A percentile compares a stretch with the other conserved stretches of the same genome.
These are phyloP conservation scores for Vanessa cardui DNA, from an alignment of 2,888 invertebrate species.

Conservation along the genomic window DNA sequence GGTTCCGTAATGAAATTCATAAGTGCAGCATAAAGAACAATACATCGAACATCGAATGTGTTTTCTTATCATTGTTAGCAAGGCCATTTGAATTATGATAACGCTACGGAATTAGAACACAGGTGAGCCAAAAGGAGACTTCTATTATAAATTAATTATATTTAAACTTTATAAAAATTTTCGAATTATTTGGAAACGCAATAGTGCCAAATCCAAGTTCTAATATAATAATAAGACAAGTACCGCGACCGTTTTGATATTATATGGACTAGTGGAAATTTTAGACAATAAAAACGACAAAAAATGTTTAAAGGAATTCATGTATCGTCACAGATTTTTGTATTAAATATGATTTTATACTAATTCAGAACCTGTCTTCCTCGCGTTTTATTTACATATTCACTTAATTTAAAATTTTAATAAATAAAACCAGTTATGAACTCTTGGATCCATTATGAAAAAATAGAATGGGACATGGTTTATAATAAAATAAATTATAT, in stretches of 20 bases:
- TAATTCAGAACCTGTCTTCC: background rate
- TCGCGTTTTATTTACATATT: slow-evolving; percentile 6
- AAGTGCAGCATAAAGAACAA: slow-evolving; percentile 56
- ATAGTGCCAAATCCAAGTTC: too few species aligned
- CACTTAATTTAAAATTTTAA: slow-evolving; percentile 6
- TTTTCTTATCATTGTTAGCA: slow-evolving; percentile 65
- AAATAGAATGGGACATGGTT: background rate
- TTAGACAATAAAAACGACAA: too few species aligned
- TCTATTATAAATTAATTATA: too few species aligned
- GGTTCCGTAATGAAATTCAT: background rate
- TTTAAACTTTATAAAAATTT: too few species aligned
- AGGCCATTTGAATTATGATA: slow-evolving; percentile 75
- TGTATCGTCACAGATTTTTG: background rate
- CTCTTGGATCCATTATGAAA: background rate
- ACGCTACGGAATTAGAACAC: slow-evolving; percentile 67
- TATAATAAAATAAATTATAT: background rate
- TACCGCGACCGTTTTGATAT: too few species aligned
- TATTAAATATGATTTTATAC: slow-evolving; percentile 2
- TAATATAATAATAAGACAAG: too few species aligned
- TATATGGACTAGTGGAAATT: too few species aligned
- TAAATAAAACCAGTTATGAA: slow-evolving; percentile 2
- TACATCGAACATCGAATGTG: slow-evolving; percentile 51
- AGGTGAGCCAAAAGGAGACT: slow-evolving; percentile 51
- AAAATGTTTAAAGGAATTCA: slow-evolving; percentile 13
- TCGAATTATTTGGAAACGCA: too few species aligned